A percentile compares a stretch with the other conserved stretches of the same genome.
phyloP scores from a whole-genome alignment of 2,113 vertebrate species.

The Takifugu flavidus region DNA sequence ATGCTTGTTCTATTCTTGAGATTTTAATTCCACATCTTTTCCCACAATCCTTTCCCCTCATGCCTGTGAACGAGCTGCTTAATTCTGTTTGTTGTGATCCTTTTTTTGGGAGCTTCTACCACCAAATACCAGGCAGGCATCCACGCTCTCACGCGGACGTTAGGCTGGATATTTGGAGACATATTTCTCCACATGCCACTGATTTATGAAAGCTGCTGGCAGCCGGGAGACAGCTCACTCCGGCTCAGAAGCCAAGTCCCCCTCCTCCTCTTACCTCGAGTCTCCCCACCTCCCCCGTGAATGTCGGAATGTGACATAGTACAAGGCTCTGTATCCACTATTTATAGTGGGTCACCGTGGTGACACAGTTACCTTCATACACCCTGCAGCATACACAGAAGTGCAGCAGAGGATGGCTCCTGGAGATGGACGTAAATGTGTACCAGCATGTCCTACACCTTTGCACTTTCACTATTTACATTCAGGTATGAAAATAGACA shows the following conservation, averaged over 20 bases:
- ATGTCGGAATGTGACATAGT: conserved; percentile 72
- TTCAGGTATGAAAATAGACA: conserved; percentile 49
- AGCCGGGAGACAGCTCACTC: conserved; percentile 64
- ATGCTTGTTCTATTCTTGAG: too few relatives aligned
- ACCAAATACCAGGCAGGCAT: conserved; percentile 42
- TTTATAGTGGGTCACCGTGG: conserved; percentile 75
- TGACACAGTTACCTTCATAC: conserved; percentile 74
- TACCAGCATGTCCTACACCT: conserved; percentile 19
- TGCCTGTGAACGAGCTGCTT: conserved; percentile 25
- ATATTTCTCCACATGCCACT: conserved; percentile 60
- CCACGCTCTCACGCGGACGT: conserved; percentile 32
- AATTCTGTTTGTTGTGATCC: conserved; percentile 15
- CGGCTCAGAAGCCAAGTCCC: conserved; percentile 41
- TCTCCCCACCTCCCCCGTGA: conserved; percentile 47
- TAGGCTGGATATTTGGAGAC: conserved; percentile 51
- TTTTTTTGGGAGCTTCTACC: conserved; percentile 19
- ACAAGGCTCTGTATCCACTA: conserved; percentile 70
- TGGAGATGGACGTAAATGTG: conserved; percentile 9
- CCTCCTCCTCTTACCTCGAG: conserved; percentile 38
- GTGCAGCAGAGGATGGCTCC: conserved; percentile 9
- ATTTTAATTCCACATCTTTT: not conserved
- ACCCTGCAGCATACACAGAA: conserved; percentile 41
- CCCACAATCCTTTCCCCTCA: not conserved
- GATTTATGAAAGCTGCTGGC: conserved; percentile 66
- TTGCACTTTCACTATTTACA: conserved; percentile 45